Evolutionary conservation across 1,140 invertebrate species (phyloP), one percentile per base, ranked within the genome.

Genomic region (Conus ventricosus): DNA sequence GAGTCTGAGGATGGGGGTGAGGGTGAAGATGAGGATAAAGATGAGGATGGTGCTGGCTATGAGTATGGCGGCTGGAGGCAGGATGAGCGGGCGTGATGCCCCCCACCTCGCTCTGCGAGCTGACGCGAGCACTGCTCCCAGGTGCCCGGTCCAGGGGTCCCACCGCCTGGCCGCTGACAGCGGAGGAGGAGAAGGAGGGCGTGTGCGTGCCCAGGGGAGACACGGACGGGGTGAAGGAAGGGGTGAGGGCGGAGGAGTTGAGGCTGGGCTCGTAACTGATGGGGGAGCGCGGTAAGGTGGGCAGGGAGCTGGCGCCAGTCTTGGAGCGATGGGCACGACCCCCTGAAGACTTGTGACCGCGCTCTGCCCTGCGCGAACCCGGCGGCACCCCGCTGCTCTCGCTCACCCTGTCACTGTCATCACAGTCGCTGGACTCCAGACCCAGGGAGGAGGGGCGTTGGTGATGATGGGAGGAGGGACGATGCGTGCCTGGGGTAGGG

Each of bases 131-230:
- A 39, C 75, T 88, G 25, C 25, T 39, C 39, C 39, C 71, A 17
- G 87, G 39, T 39, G 81, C 83, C 57, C 88, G 84, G 23, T 71
- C 20, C 20, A 39, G 13, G 53, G 60, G 86, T 11, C 55, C 75
- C 7, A 75, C 63, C 10, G 78, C 84, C 11, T 87, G 87, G 5
- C 87, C 85, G 23, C 85, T 87, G 51, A 75, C 90, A 10, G 87
- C 89, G 87, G 97, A 98, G 8, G 98, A 88, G 87, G 98, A 98
- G 94, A 99, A 98, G 81, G 97, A 98, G 8, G 98, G 98, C 87
- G 98, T 98, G 91, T 98, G 96, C 23, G 98, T 98, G 10, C 98
- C 98, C 87, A 99, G 95, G 0, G 98, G 98, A 53, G 98, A 99
- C 86, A 99, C 95, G 0, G 98, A 98, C 1, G 98, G 98, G 1